Conservation (phyloP, 2,888 invertebrate species). For the Cerceris ruficornis region DNA sequence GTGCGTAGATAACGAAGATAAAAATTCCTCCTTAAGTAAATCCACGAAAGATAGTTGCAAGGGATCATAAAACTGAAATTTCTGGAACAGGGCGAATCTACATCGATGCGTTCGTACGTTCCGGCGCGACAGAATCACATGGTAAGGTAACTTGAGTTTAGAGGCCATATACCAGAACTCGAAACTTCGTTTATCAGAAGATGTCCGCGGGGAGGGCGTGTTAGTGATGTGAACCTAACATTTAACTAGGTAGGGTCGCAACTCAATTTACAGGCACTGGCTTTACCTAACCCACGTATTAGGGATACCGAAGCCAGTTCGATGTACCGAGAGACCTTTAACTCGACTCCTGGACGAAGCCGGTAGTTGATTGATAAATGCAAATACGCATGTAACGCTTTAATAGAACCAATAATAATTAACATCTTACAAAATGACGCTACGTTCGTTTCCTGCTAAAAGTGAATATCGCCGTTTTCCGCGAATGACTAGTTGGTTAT, state of each 20-base stretch:
- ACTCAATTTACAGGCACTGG: slow-evolving; percentile 67
- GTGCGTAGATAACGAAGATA: no score
- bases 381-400: slow-evolving; percentile 23
- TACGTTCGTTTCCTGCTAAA: background rate
- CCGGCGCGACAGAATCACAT: slow-evolving; percentile 42
- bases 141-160: slow-evolving; percentile 47
- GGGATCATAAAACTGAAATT: no score
- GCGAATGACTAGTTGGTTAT: no score
- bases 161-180: slow-evolving; percentile 42
- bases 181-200: slow-evolving; percentile 62
- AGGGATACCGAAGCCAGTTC: slow-evolving; percentile 49
- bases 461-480: background rate
- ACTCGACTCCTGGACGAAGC: slow-evolving; percentile 42
- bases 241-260: slow-evolving; percentile 65
- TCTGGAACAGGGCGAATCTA: background rate
- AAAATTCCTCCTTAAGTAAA: no score
- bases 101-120: background rate
- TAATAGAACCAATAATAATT: slow-evolving; percentile 25
- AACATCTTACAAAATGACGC: background rate
- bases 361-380: slow-evolving; percentile 35
- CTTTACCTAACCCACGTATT: slow-evolving; percentile 56
- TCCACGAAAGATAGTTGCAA: no score
- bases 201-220: slow-evolving; percentile 56
- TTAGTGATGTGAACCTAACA: slow-evolving; percentile 68
- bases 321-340: slow-evolving; percentile 46